A percentile compares a stretch with the other conserved stretches of the same genome.
phyloP scores from a whole-genome alignment of 2,797 vertebrate species.

The Paedocypris micromegethes region DNA sequence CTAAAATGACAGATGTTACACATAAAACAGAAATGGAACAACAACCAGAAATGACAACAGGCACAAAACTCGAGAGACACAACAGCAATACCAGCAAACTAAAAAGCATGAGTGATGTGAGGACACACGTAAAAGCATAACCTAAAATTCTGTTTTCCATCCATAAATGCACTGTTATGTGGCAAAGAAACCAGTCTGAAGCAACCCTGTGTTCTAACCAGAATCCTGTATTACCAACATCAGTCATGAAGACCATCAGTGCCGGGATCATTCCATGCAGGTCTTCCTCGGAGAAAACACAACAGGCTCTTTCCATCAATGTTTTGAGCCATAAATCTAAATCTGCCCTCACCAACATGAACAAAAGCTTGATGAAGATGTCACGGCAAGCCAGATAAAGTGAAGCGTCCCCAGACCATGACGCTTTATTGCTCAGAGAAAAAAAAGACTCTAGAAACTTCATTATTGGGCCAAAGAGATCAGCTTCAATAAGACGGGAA shows the following conservation, averaged over 20 bases:
- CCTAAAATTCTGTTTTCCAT: constrained; percentile 18
- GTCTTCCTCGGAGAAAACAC: constrained; percentile 39
- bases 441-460: constrained; percentile 23
- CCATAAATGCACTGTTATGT: background rate
- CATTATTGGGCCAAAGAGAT: constrained; percentile 31
- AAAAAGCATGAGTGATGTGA: too few species aligned
- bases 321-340: constrained; percentile 62
- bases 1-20: background rate
- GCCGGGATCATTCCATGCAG: constrained; percentile 35
- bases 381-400: constrained; percentile 70
- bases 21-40: constrained; percentile 10
- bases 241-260: constrained; percentile 34
- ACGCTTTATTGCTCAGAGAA: constrained; percentile 26
- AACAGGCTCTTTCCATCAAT: constrained; percentile 48
- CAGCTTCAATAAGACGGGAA: constrained; percentile 25
- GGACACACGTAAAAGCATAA: background rate
- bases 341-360: constrained; percentile 65
- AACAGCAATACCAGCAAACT: too few species aligned
- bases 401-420: constrained; percentile 49
- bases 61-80: too few species aligned
- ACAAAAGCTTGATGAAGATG: constrained; percentile 77
- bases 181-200: constrained; percentile 1
- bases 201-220: constrained; percentile 12
- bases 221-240: constrained; percentile 38
- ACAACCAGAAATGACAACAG: background rate